These are phyloP conservation scores for Pterocles gutturalis DNA, from an alignment of 2,113 vertebrate species.

Conservation along the genomic window DNA sequence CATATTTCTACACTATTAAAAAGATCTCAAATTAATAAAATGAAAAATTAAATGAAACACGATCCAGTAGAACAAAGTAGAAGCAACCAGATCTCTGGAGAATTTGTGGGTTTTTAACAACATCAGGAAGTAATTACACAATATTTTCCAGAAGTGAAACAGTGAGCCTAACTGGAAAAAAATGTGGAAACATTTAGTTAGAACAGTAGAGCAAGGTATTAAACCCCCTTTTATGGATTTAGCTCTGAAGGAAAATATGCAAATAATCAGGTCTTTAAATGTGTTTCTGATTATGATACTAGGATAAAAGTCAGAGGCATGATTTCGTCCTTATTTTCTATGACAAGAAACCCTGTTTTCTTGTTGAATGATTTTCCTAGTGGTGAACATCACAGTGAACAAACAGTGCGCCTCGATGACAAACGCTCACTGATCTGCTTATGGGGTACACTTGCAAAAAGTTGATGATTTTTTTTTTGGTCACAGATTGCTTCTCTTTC, in stretches of 20 bases:
- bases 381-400: background rate
- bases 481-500: background rate
- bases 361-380: constrained; percentile 13
- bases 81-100: constrained; percentile 63
- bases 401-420: background rate
- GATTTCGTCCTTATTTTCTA: constrained; percentile 51
- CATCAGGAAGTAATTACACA: constrained; percentile 83
- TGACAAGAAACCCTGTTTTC: constrained; percentile 58
- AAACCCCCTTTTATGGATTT: constrained; percentile 81
- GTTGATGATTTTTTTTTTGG: background rate
- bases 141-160: constrained; percentile 85
- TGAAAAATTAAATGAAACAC: constrained; percentile 64
- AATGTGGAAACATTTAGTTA: constrained; percentile 86
- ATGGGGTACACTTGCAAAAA: background rate
- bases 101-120: constrained; percentile 67
- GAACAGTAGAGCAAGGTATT: constrained; percentile 84
- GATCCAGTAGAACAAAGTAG: constrained; percentile 73
- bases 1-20: background rate
- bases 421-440: background rate
- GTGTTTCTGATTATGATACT: constrained; percentile 77
- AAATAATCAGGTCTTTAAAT: constrained; percentile 80
- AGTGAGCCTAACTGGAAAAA: constrained; percentile 81
- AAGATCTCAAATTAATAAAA: constrained; percentile 73
- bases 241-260: constrained; percentile 81
- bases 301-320: constrained; percentile 76